Evolutionary conservation across 1,140 invertebrate species (phyloP).

Genomic region (Pseudomyrmex gracilis): DNA sequence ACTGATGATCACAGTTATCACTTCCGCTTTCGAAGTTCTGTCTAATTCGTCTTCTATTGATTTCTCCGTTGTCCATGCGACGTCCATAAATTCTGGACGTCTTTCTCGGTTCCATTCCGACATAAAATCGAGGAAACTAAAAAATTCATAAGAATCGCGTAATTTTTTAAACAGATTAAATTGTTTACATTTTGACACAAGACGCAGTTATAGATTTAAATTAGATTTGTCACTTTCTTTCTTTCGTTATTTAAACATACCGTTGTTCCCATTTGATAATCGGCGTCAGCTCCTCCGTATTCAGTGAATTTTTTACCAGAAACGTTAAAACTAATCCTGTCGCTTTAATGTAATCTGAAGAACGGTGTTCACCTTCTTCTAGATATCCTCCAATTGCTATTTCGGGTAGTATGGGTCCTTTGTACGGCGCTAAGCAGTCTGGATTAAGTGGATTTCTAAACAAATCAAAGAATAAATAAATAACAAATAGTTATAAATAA

Average conservation of each 20-base stretch:
- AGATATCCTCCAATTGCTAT: constrained; percentile 92
- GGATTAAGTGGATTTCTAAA: constrained; percentile 87
- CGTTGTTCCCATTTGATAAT: constrained; percentile 92
- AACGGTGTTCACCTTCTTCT: constrained; percentile 76
- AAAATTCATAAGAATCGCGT: constrained; percentile 41
- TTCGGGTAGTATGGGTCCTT: constrained; percentile 94
- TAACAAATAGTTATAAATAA: neutral
- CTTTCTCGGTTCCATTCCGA: constrained; percentile 88
- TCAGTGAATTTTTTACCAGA: constrained; percentile 89
- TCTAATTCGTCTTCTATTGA: constrained; percentile 96
- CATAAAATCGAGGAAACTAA: constrained; percentile 92
- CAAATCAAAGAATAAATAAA: constrained; percentile 7
- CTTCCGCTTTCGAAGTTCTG: constrained; percentile 92
- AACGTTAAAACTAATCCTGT: constrained; percentile 92
- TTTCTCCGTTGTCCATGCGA: constrained; percentile 93
- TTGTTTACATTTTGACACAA: no score
- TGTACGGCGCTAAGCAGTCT: constrained; percentile 92
- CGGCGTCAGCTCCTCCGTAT: constrained; percentile 85
- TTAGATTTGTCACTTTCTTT: neutral
- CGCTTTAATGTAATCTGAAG: constrained; percentile 86
- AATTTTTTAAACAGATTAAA: no score
- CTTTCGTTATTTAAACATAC: constrained; percentile 68
- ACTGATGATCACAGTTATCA: constrained; percentile 93
- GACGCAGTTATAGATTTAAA: neutral
- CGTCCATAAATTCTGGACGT: constrained; percentile 89